Base-by-base conservation (phyloP, 1,140 invertebrate species). In the Aphis gossypii region DNA sequence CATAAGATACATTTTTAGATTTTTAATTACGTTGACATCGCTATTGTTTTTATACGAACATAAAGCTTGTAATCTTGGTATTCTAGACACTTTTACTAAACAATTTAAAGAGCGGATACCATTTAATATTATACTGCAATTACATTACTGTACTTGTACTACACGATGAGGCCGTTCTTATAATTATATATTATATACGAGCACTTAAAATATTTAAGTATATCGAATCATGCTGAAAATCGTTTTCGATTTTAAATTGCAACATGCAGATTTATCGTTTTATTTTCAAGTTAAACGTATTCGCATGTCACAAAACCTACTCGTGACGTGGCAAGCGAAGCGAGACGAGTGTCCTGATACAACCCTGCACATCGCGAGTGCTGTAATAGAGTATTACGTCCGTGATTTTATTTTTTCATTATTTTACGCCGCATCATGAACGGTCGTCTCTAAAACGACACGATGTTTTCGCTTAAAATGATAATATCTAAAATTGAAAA, bases 401-500 rank as follows among this genome's bases (percentile, higher is more conserved):
- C 60, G 14, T 18, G 60, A 76, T 76, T 76, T 68, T n/a, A n/a
- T 83, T 83, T 83, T 83, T 38, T 83, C 35, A 83, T 83, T 83
- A 38, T 83, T 83, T 83, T 38, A 21, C 35, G 6, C 20, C 76
- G 18, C 76, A 21, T 38, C 76, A 18, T 38, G n/a, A 21, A 38
- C 76, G 35, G 41, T 44, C 23, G 38, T 84, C 83, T 41, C 83
- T 44, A 25, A 46, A 87, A 87, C 25, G 18, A 87, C 41, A 48
- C 84, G 44, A 46, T 46, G 84, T 87, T 87, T 87, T 87, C 84
- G 84, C 48, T 87, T 87, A 87, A 87, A 87, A 87, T 87, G 84
- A 87, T 87, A 87, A 87, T 87, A 46, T 87, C 84, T 87, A 87
- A 87, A 46, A 87, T 87, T 87, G 84, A 87, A 87, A 86, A 87